Percentiles rank a stretch among this genome's conserved stretches.
These are phyloP conservation scores for Astreopora myriophthalma DNA, from an alignment of 64 coral and sea anemone species.

Conservation along the genomic window DNA sequence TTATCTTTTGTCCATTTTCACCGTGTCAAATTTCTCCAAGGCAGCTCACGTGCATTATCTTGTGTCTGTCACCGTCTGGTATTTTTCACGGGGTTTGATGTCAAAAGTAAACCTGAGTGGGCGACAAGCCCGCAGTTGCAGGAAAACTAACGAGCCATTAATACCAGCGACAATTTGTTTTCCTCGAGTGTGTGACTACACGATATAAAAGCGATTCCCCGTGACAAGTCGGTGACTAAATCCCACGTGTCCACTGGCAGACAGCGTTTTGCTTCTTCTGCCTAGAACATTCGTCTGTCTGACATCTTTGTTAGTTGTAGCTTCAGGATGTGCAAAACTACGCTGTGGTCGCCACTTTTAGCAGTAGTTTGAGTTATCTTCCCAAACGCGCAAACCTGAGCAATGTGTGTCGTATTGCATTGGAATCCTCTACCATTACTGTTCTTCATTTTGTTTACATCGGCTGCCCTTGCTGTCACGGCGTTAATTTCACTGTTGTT, in stretches of 20 bases:
- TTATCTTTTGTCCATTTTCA: neutral
- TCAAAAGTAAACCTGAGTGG: neutral
- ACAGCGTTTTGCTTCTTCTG: neutral
- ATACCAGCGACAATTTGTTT: neutral
- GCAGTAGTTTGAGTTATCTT: neutral
- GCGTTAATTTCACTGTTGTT: conserved; percentile 16
- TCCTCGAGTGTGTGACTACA: no score
- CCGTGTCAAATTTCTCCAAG: neutral
- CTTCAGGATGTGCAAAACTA: neutral
- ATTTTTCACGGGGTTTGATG: neutral
- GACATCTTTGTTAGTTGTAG: neutral
- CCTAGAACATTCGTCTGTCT: neutral
- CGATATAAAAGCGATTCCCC: neutral
- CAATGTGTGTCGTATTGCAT: conserved; percentile 73
- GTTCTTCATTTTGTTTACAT: conserved; percentile 68
- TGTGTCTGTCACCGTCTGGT: neutral
- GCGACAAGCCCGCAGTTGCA: neutral
- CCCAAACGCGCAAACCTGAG: neutral
- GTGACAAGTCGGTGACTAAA: neutral
- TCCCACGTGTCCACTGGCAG: neutral
- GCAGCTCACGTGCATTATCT: neutral
- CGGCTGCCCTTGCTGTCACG: conserved; percentile 11
- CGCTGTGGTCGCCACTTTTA: neutral
- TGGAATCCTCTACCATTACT: conserved; percentile 68
- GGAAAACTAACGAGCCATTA: neutral